A percentile compares a stretch with the other conserved stretches of the same genome.
Evolutionary conservation across 2,888 invertebrate species (phyloP).

Genomic region (Ectropis crepuscularia): DNA sequence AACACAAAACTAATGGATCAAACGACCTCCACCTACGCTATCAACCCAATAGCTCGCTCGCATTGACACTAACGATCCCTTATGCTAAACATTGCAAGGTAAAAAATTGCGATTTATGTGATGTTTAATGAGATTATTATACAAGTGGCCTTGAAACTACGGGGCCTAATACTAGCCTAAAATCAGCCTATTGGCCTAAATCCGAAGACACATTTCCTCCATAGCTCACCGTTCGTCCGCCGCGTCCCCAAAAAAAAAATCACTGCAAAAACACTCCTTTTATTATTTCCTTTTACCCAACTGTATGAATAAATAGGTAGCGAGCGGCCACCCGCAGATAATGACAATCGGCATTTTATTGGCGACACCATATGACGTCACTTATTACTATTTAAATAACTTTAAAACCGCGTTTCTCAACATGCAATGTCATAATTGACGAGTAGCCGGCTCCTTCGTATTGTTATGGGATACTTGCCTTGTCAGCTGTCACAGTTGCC

Average conservation of each 20-base stretch:
- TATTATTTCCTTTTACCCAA: slow-evolving; percentile 8
- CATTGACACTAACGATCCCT: no score
- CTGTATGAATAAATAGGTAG: slow-evolving; percentile 7
- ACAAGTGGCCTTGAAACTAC: not conserved
- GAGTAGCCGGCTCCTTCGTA: slow-evolving; percentile 15
- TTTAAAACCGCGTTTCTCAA: slow-evolving; percentile 14
- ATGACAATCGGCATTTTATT: slow-evolving; percentile 65
- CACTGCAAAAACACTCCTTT: slow-evolving; percentile 34
- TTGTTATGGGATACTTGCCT: slow-evolving; percentile 18
- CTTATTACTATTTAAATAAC: slow-evolving; percentile 10
- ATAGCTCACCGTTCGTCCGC: slow-evolving; percentile 13
- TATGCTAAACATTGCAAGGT: no score
- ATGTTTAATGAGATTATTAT: not conserved
- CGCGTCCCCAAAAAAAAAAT: slow-evolving; percentile 19
- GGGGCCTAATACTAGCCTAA: not conserved
- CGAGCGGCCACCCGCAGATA: slow-evolving; percentile 65
- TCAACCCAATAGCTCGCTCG: no score
- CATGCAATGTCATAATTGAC: slow-evolving; percentile 12
- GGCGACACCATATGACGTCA: slow-evolving; percentile 19
- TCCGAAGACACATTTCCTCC: slow-evolving; percentile 15
- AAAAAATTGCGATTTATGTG: not conserved
- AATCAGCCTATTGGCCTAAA: not conserved
- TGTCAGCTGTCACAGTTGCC: not conserved
- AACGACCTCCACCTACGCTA: no score
- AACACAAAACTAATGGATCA: no score